Conservation (phyloP, 2,888 invertebrate genomes). For the Heliconius ismenius region DNA sequence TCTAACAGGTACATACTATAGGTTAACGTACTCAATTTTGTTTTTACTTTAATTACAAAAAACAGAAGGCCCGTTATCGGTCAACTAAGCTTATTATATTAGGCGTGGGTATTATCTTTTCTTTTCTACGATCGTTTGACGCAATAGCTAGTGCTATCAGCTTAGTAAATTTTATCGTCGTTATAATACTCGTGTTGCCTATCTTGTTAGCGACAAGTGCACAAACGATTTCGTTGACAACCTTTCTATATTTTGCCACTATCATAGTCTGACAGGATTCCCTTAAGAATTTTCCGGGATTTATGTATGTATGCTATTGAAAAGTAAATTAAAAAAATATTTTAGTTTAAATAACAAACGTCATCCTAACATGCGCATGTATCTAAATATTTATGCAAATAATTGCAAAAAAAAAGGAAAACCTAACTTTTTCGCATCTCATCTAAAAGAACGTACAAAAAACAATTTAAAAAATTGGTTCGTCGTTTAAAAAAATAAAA, state of each 20-base stretch:
- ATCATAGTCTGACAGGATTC: background rate
- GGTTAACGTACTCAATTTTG: background rate
- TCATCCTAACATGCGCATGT: too few species aligned
- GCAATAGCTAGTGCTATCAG: conserved; percentile 6
- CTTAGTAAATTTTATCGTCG: conserved; percentile 8
- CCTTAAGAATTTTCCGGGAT: background rate
- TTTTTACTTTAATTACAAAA: background rate
- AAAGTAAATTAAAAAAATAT: too few species aligned
- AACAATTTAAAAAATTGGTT: too few species aligned
- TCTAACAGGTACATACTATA: background rate
- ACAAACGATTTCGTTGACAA: background rate
- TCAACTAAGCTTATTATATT: conserved; percentile 18
- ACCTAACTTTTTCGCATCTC: too few species aligned
- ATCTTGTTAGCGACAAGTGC: conserved; percentile 1
- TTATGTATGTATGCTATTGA: background rate
- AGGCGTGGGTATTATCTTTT: conserved; percentile 4
- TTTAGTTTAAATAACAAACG: too few species aligned
- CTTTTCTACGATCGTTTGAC: conserved; percentile 11
- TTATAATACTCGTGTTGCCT: background rate
- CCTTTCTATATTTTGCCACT: background rate
- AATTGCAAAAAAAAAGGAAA: too few species aligned
- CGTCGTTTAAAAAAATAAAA: too few species aligned
- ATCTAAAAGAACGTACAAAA: too few species aligned
- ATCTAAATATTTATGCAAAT: too few species aligned
- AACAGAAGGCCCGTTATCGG: conserved; percentile 2